Conservation (phyloP, 2,113 vertebrate species). For the Microcebus jonahi region DNA sequence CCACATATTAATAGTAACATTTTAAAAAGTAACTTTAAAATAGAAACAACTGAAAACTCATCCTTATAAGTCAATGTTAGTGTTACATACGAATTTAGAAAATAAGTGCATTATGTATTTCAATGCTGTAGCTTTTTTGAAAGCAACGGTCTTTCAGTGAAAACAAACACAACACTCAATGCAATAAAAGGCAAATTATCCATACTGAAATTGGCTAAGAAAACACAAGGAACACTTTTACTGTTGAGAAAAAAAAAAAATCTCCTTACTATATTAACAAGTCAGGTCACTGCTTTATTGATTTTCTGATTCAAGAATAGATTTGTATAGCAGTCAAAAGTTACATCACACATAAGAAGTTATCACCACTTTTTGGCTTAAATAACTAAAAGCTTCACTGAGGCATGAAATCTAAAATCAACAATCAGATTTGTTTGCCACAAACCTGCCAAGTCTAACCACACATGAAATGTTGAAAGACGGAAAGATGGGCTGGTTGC, state of each 20-base stretch:
- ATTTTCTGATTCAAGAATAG: neutral
- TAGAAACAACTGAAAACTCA: conserved; percentile 11
- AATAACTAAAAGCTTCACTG: conserved; percentile 20
- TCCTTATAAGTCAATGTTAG: neutral
- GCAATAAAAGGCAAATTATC: neutral
- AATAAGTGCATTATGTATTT: neutral
- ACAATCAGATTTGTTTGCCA: conserved; percentile 22
- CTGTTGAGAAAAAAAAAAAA: neutral
- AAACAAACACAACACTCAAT: conserved; percentile 29
- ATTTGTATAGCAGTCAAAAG: neutral
- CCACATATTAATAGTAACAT: neutral
- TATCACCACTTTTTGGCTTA: conserved; percentile 32
- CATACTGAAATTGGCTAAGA: neutral
- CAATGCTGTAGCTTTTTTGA: neutral
- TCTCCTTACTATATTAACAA: neutral
- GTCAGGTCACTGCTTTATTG: neutral
- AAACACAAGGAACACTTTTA: neutral
- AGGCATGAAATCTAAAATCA: conserved; percentile 61
- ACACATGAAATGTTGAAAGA: neutral
- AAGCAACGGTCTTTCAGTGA: neutral
- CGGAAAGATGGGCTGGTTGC: neutral
- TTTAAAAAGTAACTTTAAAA: conserved; percentile 22
- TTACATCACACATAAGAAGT: neutral
- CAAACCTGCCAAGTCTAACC: conserved; percentile 30
- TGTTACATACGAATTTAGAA: neutral